Evolutionary conservation across 1,140 invertebrate genomes (phyloP).

Genomic region (Vollenhovia emeryi): DNA sequence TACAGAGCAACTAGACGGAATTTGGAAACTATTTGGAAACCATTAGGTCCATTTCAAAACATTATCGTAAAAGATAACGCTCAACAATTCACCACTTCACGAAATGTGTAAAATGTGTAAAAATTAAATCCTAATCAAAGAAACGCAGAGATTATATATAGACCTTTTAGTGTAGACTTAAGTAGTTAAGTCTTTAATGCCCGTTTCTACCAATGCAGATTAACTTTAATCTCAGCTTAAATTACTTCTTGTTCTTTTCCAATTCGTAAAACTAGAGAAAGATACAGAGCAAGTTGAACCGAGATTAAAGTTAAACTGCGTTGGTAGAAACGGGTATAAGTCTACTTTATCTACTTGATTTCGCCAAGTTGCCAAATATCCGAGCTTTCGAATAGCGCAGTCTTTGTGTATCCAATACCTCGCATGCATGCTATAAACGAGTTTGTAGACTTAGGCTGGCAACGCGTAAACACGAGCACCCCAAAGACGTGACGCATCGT

Average conservation of each 20-base stretch:
- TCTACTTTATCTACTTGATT: too few relatives aligned
- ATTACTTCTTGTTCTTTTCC: too few relatives aligned
- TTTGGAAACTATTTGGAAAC: neutral
- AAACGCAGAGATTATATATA: neutral
- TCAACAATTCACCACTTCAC: too few relatives aligned
- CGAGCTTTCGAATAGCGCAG: constrained; percentile 40
- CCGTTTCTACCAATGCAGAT: too few relatives aligned
- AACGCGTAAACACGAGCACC: constrained; percentile 25
- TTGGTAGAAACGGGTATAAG: too few relatives aligned
- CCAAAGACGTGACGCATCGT: constrained; percentile 19
- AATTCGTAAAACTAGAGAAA: too few relatives aligned
- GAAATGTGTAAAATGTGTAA: constrained; percentile 4
- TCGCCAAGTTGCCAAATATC: constrained; percentile 6
- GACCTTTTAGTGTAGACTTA: too few relatives aligned
- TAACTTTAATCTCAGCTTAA: too few relatives aligned
- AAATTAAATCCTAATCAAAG: neutral
- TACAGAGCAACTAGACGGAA: constrained; percentile 12
- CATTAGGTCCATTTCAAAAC: constrained; percentile 10
- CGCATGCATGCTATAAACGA: constrained; percentile 41
- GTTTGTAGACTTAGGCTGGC: constrained; percentile 34
- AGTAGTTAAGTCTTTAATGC: too few relatives aligned
- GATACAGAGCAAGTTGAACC: too few relatives aligned
- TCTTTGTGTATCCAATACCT: constrained; percentile 48
- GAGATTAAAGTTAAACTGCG: too few relatives aligned
- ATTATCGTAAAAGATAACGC: neutral